Evolutionary conservation across 2,113 vertebrate genomes (phyloP).

Genomic region (Merops nubicus): DNA sequence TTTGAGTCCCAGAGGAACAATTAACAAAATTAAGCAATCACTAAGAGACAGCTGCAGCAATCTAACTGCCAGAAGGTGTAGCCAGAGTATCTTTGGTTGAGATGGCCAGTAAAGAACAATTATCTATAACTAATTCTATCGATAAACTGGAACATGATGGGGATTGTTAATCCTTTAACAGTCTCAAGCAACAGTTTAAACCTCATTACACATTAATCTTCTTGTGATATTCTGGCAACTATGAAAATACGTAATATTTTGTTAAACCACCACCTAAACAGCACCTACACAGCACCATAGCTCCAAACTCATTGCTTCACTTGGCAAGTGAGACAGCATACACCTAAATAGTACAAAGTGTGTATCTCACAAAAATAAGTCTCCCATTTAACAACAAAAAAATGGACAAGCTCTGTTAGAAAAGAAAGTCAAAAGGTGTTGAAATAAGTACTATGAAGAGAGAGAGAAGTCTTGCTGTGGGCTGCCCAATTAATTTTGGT

Average conservation of each 20-base stretch:
- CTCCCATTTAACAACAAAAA: not conserved
- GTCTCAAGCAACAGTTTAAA: not conserved
- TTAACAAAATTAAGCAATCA: not conserved
- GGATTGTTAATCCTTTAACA: not conserved
- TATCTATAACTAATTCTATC: not conserved
- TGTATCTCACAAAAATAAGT: not conserved
- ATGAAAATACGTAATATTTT: not conserved
- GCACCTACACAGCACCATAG: not conserved
- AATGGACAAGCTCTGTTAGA: not conserved
- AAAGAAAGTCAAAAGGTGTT: not conserved
- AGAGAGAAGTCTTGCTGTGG: not conserved
- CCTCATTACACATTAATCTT: not conserved
- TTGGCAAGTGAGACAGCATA: not conserved
- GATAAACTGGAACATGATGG: not conserved
- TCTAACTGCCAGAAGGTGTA: slow-evolving; percentile 7
- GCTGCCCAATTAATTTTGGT: slow-evolving; percentile 9
- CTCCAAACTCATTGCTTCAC: not conserved
- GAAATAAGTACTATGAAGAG: not conserved
- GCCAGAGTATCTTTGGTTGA: not conserved
- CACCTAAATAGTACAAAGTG: not conserved
- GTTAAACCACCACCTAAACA: not conserved
- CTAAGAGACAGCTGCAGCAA: not conserved
- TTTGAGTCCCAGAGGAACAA: not conserved
- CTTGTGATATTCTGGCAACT: not conserved
- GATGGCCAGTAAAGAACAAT: not conserved